Conservation (phyloP, 2,888 invertebrate species). For the Drosophila emarginata region DNA sequence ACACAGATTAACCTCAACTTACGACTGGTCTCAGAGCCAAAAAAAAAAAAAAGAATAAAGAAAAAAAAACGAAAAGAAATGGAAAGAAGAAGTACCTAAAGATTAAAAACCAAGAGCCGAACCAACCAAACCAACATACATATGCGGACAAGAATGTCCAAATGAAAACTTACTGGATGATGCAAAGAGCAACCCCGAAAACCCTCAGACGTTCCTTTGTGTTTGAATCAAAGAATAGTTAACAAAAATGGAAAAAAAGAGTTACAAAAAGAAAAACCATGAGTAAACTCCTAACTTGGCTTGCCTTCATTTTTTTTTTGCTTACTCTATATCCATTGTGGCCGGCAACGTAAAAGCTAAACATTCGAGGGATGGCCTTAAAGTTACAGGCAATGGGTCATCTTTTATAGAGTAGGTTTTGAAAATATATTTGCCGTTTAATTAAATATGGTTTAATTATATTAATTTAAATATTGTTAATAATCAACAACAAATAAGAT, state of each 20-base stretch:
- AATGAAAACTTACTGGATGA: background rate
- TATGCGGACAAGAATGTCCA: conserved; percentile 7
- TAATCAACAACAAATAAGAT: too few species aligned
- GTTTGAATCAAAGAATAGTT: background rate
- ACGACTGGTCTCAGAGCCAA: conserved; percentile 31
- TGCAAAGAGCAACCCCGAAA: background rate
- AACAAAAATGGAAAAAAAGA: background rate
- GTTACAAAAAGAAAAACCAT: background rate
- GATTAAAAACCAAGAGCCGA: conserved; percentile 31
- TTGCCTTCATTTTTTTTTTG: background rate
- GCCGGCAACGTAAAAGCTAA: background rate
- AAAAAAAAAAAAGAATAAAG: conserved; percentile 27
- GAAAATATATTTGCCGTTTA: too few species aligned
- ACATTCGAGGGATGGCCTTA: background rate
- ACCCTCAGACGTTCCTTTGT: background rate
- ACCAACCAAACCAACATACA: conserved; percentile 17
- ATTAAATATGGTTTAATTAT: too few species aligned
- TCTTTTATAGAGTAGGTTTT: background rate
- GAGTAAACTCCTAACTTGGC: background rate
- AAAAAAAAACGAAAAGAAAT: too few species aligned
- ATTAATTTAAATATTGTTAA: too few species aligned
- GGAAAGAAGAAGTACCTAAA: background rate
- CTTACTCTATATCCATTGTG: background rate
- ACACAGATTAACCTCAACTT: conserved; percentile 58
- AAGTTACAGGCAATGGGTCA: background rate